Evolutionary conservation across 2,888 invertebrate species (phyloP).

Genomic region (Spodoptera littoralis): DNA sequence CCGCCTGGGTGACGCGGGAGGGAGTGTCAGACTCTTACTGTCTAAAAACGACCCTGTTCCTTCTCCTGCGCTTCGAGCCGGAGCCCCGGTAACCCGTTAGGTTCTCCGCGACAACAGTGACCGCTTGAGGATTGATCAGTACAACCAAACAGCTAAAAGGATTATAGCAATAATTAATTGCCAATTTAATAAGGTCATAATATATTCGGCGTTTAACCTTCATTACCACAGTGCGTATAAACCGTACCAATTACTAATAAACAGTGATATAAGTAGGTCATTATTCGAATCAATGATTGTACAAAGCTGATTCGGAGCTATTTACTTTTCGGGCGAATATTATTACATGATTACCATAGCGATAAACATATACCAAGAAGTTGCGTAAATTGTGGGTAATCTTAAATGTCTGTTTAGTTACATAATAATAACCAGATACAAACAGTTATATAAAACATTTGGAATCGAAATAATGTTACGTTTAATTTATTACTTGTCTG

Average conservation of each 20-base stretch:
- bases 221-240: not conserved
- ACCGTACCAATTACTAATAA: not conserved
- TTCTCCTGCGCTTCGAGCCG: too few relatives aligned
- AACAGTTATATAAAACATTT: too few relatives aligned
- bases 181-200: slow-evolving; percentile 4
- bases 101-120: too few relatives aligned
- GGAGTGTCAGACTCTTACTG: too few relatives aligned
- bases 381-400: slow-evolving; percentile 8
- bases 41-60: too few relatives aligned
- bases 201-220: not conserved
- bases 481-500: too few relatives aligned
- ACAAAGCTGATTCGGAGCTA: not conserved
- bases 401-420: not conserved
- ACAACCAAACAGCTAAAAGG: not conserved
- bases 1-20: too few relatives aligned
- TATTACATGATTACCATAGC: not conserved
- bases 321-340: not conserved
- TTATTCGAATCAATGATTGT: slow-evolving; percentile 12
- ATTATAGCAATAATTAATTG: not conserved
- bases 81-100: too few relatives aligned
- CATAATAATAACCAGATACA: not conserved
- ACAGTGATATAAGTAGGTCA: slow-evolving; percentile 6
- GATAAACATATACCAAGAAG: not conserved
- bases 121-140: too few relatives aligned
- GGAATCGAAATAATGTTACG: too few relatives aligned